Conservation (phyloP, 2,797 vertebrate genomes). For the Enoplosus armatus region DNA sequence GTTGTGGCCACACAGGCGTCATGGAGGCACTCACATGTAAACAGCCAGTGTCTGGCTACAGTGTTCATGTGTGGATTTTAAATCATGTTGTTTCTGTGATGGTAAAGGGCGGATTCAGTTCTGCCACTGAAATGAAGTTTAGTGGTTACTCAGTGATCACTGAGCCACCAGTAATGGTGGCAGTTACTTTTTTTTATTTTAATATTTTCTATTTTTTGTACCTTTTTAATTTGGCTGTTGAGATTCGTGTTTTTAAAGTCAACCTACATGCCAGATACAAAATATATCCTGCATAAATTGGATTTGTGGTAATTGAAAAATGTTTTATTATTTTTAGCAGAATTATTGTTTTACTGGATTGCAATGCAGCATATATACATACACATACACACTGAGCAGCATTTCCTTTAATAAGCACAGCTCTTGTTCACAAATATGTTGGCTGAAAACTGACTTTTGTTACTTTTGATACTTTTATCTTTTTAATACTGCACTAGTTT, state of each 20-base stretch:
- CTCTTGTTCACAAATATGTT: constrained; percentile 44
- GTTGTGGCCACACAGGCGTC: constrained; percentile 6
- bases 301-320: constrained; percentile 8
- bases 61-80: constrained; percentile 18
- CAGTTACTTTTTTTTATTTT: too few species aligned
- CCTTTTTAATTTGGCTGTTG: constrained; percentile 34
- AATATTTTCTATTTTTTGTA: constrained; percentile 43
- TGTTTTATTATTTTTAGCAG: constrained; percentile 29
- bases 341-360: constrained; percentile 32
- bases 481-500: constrained; percentile 67
- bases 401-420: constrained; percentile 67
- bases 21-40: constrained; percentile 15
- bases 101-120: constrained; percentile 47
- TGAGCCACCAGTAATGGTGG: constrained; percentile 30
- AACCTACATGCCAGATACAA: constrained; percentile 17
- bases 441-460: constrained; percentile 54
- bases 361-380: constrained; percentile 41
- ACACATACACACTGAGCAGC: constrained; percentile 50
- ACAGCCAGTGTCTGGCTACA: constrained; percentile 24
- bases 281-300: constrained; percentile 15
- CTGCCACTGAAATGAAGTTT: constrained; percentile 24
- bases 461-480: constrained; percentile 75
- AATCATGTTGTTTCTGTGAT: constrained; percentile 29
- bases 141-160: constrained; percentile 6
- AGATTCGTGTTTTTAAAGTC: constrained; percentile 29